Evolutionary conservation across 2,888 invertebrate genomes (phyloP), one percentile per base, ranked within the genome.

Genomic region (Marronus borbonicus): DNA sequence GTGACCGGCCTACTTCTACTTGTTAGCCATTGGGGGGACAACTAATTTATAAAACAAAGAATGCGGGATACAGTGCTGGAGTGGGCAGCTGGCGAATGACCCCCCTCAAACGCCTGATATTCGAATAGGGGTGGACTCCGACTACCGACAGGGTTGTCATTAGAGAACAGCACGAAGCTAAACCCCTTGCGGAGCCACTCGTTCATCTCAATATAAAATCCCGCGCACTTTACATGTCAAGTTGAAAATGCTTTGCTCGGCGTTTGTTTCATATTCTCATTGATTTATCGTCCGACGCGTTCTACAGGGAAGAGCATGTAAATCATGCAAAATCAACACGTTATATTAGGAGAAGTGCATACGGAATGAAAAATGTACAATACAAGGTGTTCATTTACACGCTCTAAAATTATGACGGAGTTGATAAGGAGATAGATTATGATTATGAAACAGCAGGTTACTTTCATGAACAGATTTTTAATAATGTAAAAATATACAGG

Each of bases 1-100:
- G 72, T 39, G 17, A 12, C 20, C 44, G 44, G 36, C 52, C 55
- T 69, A 52, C 69, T 55, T 50, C 72, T 69, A 70, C 49, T 77
- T 62, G 68, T 70, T 60, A 58, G 69, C 60, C 70, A 31, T 52
- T 62, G 69, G 78, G 55, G 78, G 75, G 68, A 44, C 69, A 76
- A 78, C 75, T 78, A 78, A 78, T 78, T 78, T 78, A 78, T 78
- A 76, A 78, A 78, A 78, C 78, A 78, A 78, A 74, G 78, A 64
- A 75, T 69, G 75, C 64, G 68, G 66, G 3, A 68, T 78, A 68
- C 62, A 78, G 75, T 78, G 78, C 76, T 76, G 76, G 75, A 78
- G 78, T 66, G 68, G 78, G 76, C 78, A 78, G 78, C 78, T 78
- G 78, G 75, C 75, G 50, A 49, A 65, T 60, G 77, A 77, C 78